These are phyloP conservation scores for Hypomecis atomaria DNA, from an alignment of 2,888 invertebrate species.

Conservation along the genomic window DNA sequence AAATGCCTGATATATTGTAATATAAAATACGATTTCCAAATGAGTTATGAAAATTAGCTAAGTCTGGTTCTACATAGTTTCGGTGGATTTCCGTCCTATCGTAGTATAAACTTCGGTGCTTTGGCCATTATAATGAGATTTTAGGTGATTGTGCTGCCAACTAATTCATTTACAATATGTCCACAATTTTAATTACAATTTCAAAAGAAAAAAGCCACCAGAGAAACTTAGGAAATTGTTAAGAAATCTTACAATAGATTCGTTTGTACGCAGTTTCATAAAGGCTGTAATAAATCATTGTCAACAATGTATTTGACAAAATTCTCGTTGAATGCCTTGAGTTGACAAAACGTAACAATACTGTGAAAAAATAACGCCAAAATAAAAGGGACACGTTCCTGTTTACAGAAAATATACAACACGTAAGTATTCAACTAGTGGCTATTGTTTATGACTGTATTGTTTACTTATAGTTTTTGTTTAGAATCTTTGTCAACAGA, in stretches of 20 bases:
- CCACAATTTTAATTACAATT: slow-evolving; percentile 14
- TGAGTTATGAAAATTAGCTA: too few species aligned
- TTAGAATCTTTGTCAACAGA: slow-evolving; percentile 49
- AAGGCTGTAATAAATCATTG: slow-evolving; percentile 73
- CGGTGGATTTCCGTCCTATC: slow-evolving; percentile 3
- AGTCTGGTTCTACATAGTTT: too few species aligned
- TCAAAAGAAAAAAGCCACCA: not conserved
- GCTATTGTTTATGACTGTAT: slow-evolving; percentile 64
- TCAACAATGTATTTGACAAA: slow-evolving; percentile 70
- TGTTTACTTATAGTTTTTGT: slow-evolving; percentile 54
- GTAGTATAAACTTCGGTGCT: slow-evolving; percentile 72
- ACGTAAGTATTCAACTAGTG: slow-evolving; percentile 61
- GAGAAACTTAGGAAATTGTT: slow-evolving; percentile 22
- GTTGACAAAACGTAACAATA: slow-evolving; percentile 66
- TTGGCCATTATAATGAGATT: slow-evolving; percentile 75
- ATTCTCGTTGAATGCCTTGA: slow-evolving; percentile 54
- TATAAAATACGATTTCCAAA: too few species aligned
- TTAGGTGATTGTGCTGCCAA: slow-evolving; percentile 19
- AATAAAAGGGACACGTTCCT: slow-evolving; percentile 64
- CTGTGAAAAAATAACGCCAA: slow-evolving; percentile 48
- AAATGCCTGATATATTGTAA: too few species aligned
- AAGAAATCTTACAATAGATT: slow-evolving; percentile 35
- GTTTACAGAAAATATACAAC: slow-evolving; percentile 70
- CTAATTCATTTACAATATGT: slow-evolving; percentile 22
- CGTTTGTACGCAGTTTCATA: slow-evolving; percentile 48